These are phyloP conservation scores for Coelinius sp. DNA, from an alignment of 2,888 invertebrate species.

Conservation along the genomic window DNA sequence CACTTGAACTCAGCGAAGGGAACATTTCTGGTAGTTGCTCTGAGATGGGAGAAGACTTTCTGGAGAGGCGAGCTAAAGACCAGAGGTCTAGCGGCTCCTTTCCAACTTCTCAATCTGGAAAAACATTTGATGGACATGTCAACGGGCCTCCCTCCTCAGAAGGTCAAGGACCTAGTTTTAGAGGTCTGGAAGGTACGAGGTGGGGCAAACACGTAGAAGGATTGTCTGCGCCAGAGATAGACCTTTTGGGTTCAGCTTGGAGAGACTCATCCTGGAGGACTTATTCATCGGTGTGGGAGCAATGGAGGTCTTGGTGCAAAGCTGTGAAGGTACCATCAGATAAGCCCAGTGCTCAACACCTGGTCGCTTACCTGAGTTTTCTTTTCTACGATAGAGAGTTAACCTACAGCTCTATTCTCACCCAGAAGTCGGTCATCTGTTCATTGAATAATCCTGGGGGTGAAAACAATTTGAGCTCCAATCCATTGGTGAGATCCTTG, in stretches of 20 bases:
- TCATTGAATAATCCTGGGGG: not conserved
- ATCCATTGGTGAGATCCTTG: constrained; percentile 25
- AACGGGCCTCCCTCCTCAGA: constrained; percentile 70
- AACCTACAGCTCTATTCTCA: constrained; percentile 19
- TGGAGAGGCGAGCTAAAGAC: too few relatives aligned
- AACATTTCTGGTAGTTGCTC: constrained; percentile 52
- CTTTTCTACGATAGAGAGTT: constrained; percentile 6
- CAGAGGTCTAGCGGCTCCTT: constrained; percentile 67
- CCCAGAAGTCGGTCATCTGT: too few relatives aligned
- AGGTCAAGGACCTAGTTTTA: constrained; percentile 2
- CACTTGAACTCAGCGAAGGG: too few relatives aligned
- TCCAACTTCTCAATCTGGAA: constrained; percentile 48
- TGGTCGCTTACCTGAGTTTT: constrained; percentile 10
- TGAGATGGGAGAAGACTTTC: too few relatives aligned
- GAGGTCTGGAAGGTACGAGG: constrained; percentile 32
- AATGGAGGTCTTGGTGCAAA: constrained; percentile 27
- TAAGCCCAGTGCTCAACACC: constrained; percentile 7
- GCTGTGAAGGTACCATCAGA: too few relatives aligned
- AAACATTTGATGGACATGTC: not conserved
- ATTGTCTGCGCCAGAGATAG: not conserved
- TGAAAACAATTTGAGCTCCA: not conserved
- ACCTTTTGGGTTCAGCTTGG: constrained; percentile 2
- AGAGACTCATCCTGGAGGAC: constrained; percentile 30
- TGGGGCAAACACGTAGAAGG: constrained; percentile 18
- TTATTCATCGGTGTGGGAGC: too few relatives aligned